phyloP scores from a whole-genome alignment of 2,797 vertebrate genomes.

The Chloroceryle amazona region DNA sequence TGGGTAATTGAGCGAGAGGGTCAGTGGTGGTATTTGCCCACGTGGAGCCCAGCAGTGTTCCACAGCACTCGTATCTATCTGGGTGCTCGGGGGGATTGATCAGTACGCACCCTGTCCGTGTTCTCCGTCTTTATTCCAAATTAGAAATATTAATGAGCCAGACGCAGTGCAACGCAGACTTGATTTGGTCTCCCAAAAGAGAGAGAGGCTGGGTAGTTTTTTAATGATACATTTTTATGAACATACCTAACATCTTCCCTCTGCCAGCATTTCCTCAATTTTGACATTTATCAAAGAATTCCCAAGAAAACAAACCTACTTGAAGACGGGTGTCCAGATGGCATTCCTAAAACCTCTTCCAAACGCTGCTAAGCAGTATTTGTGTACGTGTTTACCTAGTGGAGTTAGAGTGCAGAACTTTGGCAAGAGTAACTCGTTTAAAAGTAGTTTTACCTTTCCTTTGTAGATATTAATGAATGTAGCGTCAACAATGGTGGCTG shows the following conservation, averaged over 20 bases:
- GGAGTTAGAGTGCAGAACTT: background rate
- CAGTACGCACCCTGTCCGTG: background rate
- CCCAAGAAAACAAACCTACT: background rate
- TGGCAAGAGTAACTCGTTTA: background rate
- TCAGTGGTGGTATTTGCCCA: background rate
- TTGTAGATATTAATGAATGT: constrained; percentile 94
- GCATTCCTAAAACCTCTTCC: background rate
- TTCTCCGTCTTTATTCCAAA: background rate
- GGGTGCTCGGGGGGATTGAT: background rate
- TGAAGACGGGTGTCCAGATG: background rate
- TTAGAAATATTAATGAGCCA: background rate
- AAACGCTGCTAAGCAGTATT: background rate
- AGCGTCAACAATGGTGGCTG: constrained; percentile 96
- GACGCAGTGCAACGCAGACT: background rate
- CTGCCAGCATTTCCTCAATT: background rate
- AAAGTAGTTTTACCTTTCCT: constrained; percentile 17
- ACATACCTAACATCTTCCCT: background rate
- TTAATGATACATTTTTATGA: background rate
- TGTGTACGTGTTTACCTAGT: background rate
- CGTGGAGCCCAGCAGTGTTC: background rate
- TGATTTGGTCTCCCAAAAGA: background rate
- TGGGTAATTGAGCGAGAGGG: background rate
- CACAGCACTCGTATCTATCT: background rate
- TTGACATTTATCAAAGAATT: background rate
- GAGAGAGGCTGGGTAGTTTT: background rate